Conservation (phyloP, 2,888 invertebrate genomes). For the Charanyca ferruginea region DNA sequence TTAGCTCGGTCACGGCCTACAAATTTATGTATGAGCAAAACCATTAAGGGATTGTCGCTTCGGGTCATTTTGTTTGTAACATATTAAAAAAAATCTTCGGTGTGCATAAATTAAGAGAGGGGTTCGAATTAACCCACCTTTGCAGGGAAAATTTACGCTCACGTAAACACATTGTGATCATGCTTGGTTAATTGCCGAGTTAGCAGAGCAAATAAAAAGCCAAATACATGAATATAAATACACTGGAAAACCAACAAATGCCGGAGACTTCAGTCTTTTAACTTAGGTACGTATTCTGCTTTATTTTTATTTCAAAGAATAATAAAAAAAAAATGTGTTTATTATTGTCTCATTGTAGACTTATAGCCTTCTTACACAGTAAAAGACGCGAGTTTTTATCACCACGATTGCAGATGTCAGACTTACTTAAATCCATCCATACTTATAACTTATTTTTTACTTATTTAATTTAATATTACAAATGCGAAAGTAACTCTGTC, state of each 20-base stretch:
- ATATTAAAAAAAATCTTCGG: conserved; percentile 63
- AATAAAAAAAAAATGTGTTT: too few relatives aligned
- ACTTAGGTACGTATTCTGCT: background rate
- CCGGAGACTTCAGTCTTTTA: background rate
- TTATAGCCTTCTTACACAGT: too few relatives aligned
- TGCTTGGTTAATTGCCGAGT: conserved; percentile 48
- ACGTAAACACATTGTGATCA: conserved; percentile 56
- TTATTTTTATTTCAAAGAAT: background rate
- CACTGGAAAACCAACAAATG: background rate
- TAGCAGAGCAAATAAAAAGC: conserved; percentile 40
- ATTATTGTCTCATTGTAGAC: too few relatives aligned
- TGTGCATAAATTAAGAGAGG: conserved; percentile 62
- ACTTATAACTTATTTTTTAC: too few relatives aligned
- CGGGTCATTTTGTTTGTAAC: conserved; percentile 74
- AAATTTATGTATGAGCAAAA: conserved; percentile 87
- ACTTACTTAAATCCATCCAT: too few relatives aligned
- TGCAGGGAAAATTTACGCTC: conserved; percentile 49
- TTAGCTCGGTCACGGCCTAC: conserved; percentile 85
- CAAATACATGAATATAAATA: conserved; percentile 18
- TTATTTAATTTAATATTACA: too few relatives aligned
- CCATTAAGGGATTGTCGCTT: conserved; percentile 88
- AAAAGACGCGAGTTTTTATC: too few relatives aligned
- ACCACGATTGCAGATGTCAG: too few relatives aligned
- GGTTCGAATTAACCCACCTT: conserved; percentile 55
- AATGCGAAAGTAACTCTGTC: too few relatives aligned